These are phyloP conservation scores for Mystacornis crossleyi DNA, from an alignment of 2,113 vertebrate genomes.

Conservation along the genomic window DNA sequence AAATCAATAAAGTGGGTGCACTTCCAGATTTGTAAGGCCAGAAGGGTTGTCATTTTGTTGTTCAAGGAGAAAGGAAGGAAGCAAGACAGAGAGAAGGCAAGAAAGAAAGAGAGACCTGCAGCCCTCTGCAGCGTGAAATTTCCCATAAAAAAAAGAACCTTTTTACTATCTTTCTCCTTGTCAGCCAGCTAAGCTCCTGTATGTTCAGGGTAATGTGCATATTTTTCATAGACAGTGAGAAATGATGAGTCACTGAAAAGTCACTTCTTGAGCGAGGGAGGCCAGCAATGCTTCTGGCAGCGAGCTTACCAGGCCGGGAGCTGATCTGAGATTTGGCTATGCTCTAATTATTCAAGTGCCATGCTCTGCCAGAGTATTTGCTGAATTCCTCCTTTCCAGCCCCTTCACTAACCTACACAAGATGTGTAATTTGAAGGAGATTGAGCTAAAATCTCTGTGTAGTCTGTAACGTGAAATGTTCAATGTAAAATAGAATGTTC, in stretches of 20 bases:
- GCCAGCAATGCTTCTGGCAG: not conserved
- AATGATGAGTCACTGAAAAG: not conserved
- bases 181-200: not conserved
- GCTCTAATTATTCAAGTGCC: not conserved
- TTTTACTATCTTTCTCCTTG: not conserved
- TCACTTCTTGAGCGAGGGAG: not conserved
- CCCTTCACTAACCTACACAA: not conserved
- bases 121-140: not conserved
- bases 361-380: not conserved
- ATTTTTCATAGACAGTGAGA: not conserved
- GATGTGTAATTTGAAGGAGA: not conserved
- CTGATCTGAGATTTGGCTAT: not conserved
- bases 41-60: not conserved
- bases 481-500: not conserved
- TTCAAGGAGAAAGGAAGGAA: not conserved
- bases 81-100: not conserved
- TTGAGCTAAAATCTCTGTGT: not conserved
- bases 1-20: not conserved
- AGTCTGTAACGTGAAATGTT: not conserved
- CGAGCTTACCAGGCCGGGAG: not conserved
- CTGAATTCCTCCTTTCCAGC: not conserved
- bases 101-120: not conserved
- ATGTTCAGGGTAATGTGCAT: not conserved
- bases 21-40: not conserved
- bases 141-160: not conserved